Base-by-base conservation (phyloP, 2,888 invertebrate species). In the Sphecodes monilicornis region DNA sequence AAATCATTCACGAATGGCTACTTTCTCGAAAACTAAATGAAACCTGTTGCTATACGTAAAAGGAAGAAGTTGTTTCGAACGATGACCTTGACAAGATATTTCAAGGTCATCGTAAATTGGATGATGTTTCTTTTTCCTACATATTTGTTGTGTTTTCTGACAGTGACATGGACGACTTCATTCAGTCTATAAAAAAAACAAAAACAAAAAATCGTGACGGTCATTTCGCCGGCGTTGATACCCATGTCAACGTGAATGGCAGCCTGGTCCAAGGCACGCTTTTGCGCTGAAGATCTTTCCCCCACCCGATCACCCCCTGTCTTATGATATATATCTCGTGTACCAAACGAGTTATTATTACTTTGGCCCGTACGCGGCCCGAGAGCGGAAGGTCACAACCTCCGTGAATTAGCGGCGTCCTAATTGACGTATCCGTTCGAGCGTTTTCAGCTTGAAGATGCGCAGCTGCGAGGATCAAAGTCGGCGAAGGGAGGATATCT, bases 381-480 rank as follows among this genome's bases (percentile, higher is more conserved):
- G 91, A 84, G 79, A 87, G 73, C 88, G 91, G 89, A 91, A 90
- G 90, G 88, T 88, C 86, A 79, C 82, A 85, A 88, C 91, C 89
- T 87, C 82, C 78, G 81, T 80, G 85, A 91, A 91, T 90, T 91
- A 89, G 88, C 80, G 74, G 78, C 87, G 82, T 90, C 85, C 89
- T 91, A 91, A 91, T 91, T 90, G 91, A 88, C 87, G 82, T 90
- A 90, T 91, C 89, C 91, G 90, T 89, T 84, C 72, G 76, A 69
- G 76, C 57, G 64, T 70, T 78, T 83, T 73, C 79, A 69, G 86
- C 76, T 43, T 11, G 50, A 70, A 78, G 70, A 79, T 76, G 36
- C 46, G 68, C 78, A 76, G 60, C 70, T 60, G 71, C 69, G 74
- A 78, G 82, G 86, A 82, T 78, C 82, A 77, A 81, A 81, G 79